Evolutionary conservation across 2,888 invertebrate genomes (phyloP).

Genomic region (Mamestra brassicae): DNA sequence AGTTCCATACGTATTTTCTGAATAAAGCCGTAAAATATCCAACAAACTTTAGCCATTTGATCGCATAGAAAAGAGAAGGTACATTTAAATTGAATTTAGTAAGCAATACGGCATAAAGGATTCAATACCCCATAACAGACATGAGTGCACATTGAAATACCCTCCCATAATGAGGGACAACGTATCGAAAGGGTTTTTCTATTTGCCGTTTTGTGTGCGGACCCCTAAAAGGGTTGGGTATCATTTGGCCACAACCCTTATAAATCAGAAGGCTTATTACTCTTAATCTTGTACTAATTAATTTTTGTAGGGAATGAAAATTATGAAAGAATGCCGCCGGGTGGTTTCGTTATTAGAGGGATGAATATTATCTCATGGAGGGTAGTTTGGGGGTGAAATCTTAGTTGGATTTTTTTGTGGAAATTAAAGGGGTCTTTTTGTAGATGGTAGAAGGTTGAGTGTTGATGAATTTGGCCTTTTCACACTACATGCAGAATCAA

Average conservation of each 20-base stretch:
- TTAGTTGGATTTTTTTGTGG: slow-evolving; percentile 3
- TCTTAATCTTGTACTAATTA: slow-evolving; percentile 79
- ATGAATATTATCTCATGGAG: slow-evolving; percentile 26
- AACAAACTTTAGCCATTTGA: neutral
- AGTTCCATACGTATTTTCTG: neutral
- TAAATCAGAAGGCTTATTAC: slow-evolving; percentile 78
- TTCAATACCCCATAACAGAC: slow-evolving; percentile 3
- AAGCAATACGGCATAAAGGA: neutral
- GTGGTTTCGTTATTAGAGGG: slow-evolving; percentile 38
- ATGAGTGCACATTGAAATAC: slow-evolving; percentile 41
- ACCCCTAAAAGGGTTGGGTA: slow-evolving; percentile 70
- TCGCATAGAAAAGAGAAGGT: neutral
- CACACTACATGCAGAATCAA: neutral
- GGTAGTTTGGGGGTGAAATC: slow-evolving; percentile 35
- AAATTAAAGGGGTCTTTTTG: neutral
- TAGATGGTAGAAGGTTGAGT: neutral
- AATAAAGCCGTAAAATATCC: neutral
- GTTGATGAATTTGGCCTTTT: neutral
- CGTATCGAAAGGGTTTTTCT: slow-evolving; percentile 54
- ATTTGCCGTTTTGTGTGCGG: slow-evolving; percentile 43
- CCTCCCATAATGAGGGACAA: slow-evolving; percentile 41
- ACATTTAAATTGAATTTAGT: slow-evolving; percentile 38
- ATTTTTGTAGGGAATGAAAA: slow-evolving; percentile 73
- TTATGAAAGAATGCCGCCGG: slow-evolving; percentile 65
- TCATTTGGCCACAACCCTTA: slow-evolving; percentile 69